These are phyloP conservation scores for Eristalis arbustorum DNA, from an alignment of 2,888 invertebrate species.

Conservation along the genomic window DNA sequence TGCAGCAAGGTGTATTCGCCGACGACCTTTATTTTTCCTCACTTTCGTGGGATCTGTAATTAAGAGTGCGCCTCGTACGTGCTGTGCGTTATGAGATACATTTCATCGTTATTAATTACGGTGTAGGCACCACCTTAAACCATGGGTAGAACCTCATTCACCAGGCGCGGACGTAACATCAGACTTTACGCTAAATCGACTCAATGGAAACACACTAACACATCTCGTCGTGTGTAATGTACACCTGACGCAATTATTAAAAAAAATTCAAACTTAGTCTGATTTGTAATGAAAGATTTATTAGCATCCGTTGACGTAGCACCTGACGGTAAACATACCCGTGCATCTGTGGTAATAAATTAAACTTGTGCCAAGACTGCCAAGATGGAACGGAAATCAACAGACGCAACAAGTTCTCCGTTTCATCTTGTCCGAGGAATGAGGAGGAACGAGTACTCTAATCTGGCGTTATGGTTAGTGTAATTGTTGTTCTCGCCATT, in stretches of 20 bases:
- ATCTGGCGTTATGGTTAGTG: conserved; percentile 42
- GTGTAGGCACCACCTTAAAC: conserved; percentile 19
- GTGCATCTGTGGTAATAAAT: conserved; percentile 1
- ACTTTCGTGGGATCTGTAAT: conserved; percentile 43
- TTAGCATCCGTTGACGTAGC: background rate
- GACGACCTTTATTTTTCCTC: conserved; percentile 52
- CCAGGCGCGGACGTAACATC: background rate
- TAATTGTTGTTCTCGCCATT: conserved; percentile 41
- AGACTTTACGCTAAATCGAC: background rate
- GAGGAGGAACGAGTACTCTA: background rate
- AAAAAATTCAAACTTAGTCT: background rate
- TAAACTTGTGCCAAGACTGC: background rate
- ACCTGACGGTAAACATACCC: conserved; percentile 14
- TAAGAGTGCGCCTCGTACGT: conserved; percentile 30
- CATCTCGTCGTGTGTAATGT: background rate
- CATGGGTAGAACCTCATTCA: background rate
- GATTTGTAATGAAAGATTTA: conserved; percentile 20
- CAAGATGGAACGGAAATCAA: conserved; percentile 43
- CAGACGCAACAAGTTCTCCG: conserved; percentile 32
- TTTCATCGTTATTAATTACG: conserved; percentile 47
- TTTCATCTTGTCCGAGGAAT: background rate
- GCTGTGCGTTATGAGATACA: conserved; percentile 54
- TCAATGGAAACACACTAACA: background rate
- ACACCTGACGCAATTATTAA: background rate
- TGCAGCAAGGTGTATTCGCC: conserved; percentile 38